These are phyloP conservation scores for Cantharis nigra DNA, from an alignment of 2,888 invertebrate genomes.

Conservation along the genomic window DNA sequence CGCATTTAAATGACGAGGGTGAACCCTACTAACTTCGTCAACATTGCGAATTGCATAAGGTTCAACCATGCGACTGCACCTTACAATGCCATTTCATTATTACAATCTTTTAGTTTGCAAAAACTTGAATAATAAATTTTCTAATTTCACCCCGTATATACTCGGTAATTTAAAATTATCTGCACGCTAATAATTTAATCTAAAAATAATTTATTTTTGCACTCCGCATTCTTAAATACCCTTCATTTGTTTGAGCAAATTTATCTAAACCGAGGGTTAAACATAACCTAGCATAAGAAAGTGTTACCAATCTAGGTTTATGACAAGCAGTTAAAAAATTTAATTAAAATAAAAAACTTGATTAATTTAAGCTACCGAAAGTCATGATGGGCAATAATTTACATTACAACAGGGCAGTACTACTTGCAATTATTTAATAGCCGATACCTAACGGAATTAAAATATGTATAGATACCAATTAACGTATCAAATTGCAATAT, in stretches of 20 bases:
- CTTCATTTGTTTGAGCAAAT: neutral
- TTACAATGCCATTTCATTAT: slow-evolving; percentile 3
- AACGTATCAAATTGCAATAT: neutral
- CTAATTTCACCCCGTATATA: neutral
- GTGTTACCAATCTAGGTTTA: neutral
- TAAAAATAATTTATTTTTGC: neutral
- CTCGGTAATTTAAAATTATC: neutral
- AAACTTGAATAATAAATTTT: neutral
- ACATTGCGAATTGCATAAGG: slow-evolving; percentile 14
- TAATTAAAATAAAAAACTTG: neutral
- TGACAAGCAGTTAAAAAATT: neutral
- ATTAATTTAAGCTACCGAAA: neutral
- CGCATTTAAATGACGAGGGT: slow-evolving; percentile 32
- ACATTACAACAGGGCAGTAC: neutral
- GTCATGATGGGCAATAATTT: neutral
- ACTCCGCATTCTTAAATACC: neutral
- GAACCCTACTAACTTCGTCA: slow-evolving; percentile 19
- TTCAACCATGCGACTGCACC: slow-evolving; percentile 13
- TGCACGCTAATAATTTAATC: neutral
- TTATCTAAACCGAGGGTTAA: neutral
- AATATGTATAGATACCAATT: neutral
- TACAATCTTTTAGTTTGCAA: neutral
- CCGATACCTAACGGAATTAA: neutral
- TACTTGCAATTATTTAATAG: neutral
- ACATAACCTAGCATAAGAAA: neutral